Base-by-base conservation (phyloP, 2,888 invertebrate genomes). In the Oeneis ivallda region DNA sequence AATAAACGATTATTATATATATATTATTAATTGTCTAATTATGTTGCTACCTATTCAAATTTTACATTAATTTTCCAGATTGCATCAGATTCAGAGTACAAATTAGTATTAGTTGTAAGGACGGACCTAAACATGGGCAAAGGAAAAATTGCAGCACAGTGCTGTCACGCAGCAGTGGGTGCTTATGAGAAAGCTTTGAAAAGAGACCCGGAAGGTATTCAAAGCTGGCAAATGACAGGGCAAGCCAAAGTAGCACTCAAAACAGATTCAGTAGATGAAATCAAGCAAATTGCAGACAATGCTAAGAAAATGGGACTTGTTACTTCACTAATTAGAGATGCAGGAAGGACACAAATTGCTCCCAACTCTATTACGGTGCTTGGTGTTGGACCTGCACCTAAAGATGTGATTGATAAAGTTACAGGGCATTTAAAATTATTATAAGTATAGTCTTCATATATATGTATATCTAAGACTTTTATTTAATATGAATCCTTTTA, bases 81-180 rank as follows among this genome's bases (percentile, higher is more conserved):
- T 64, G 68, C 79, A 37, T 83, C 89, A 64, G 83, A 89, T 57
- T 90, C 93, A 45, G 94, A 95, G 79, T 95, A 94, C 76, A 97
- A 98, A 87, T 92, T 98, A 87, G 95, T 98, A 7, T 85, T 98
- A 71, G 96, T 97, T 2, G 96, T 98, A 6, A 92, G 98, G 75
- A 96, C 95, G 79, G 98, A 98, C 78, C 89, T 98, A 4, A 97
- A 96, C 84, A 98, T 98, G 98, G 96, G 97, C 13, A 98, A 98
- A 91, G 97, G 98, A 1, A 98, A 98, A 92, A 95, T 97, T 49
- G 98, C 97, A 4, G 96, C 98, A 0, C 98, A 98, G 84, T 98
- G 98, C 86, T 94, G 96, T n/a, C 98, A 98, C 83, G 98, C 97
- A n/a, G 96, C 98, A 0, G 96, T 98, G 0, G 95, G 95, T 13